phyloP scores from a whole-genome alignment of 2,888 invertebrate species.

The Agrochola circellaris region DNA sequence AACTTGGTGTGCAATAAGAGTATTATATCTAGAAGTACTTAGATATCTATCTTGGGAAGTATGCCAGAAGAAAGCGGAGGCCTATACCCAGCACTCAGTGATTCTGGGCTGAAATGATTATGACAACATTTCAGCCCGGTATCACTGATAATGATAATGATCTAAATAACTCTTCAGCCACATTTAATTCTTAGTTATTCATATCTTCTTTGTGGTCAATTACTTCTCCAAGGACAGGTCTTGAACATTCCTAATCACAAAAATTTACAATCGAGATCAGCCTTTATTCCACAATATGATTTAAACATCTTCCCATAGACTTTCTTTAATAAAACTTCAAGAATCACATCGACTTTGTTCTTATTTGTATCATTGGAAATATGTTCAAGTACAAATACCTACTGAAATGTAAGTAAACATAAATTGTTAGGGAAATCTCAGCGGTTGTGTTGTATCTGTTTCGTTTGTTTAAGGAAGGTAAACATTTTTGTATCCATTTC shows the following conservation, averaged over 20 bases:
- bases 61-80: neutral
- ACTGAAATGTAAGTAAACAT: slow-evolving; percentile 36
- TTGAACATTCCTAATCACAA: neutral
- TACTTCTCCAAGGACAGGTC: neutral
- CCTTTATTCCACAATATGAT: neutral
- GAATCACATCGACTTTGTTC: neutral
- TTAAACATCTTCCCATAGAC: neutral
- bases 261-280: neutral
- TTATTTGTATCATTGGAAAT: slow-evolving; percentile 25
- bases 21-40: no score
- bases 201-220: no score
- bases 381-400: slow-evolving; percentile 36
- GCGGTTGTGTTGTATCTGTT: slow-evolving; percentile 28
- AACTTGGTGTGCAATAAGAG: neutral
- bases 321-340: slow-evolving; percentile 5
- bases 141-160: neutral
- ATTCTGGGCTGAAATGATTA: no score
- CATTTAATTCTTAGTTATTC: neutral
- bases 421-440: slow-evolving; percentile 19
- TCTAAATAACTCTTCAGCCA: neutral
- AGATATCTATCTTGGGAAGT: neutral
- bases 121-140: no score
- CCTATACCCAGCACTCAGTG: no score
- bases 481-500: slow-evolving; percentile 47
- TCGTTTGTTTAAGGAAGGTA: slow-evolving; percentile 34